Percentiles rank a stretch among this genome's conserved stretches.
These are phyloP conservation scores for Ypsolopha scabrella DNA, from an alignment of 2,888 invertebrate species.

Conservation along the genomic window DNA sequence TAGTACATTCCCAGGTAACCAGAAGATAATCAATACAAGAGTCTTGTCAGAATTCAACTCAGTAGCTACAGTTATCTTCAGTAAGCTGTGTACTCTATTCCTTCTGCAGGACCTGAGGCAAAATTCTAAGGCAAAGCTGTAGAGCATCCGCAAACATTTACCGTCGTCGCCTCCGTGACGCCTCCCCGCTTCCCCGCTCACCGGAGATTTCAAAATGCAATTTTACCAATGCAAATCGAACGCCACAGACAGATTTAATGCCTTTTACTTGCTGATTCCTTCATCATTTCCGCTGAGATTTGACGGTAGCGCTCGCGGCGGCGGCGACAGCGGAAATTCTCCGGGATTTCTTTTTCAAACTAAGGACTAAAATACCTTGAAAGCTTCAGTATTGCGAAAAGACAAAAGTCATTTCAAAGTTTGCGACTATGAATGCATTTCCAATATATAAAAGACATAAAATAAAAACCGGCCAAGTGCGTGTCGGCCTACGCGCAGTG, in stretches of 20 bases:
- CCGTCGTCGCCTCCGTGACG: slow-evolving; percentile 20
- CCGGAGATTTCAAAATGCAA: slow-evolving; percentile 57
- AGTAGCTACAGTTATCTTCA: too few relatives aligned
- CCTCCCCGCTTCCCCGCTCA: slow-evolving; percentile 28
- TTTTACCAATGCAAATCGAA: slow-evolving; percentile 65
- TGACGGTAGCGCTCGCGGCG: slow-evolving; percentile 21
- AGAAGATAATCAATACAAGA: too few relatives aligned
- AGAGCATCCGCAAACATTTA: slow-evolving; percentile 47
- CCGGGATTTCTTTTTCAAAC: neutral
- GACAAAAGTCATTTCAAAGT: too few relatives aligned
- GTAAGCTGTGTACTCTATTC: too few relatives aligned
- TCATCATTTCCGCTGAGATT: slow-evolving; percentile 50
- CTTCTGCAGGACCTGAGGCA: slow-evolving; percentile 8
- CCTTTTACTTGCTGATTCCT: slow-evolving; percentile 56
- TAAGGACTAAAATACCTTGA: too few relatives aligned
- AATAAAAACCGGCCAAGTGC: too few relatives aligned
- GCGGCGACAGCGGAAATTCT: neutral
- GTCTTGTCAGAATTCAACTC: too few relatives aligned
- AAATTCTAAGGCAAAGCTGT: slow-evolving; percentile 37
- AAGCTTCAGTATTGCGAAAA: too few relatives aligned
- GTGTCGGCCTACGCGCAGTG: too few relatives aligned
- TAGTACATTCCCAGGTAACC: too few relatives aligned
- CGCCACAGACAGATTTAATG: slow-evolving; percentile 62
- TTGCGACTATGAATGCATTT: too few relatives aligned
- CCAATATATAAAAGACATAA: too few relatives aligned